Evolutionary conservation across 2,888 invertebrate genomes (phyloP), one percentile per base, ranked within the genome.

Genomic region (Idaea straminata): DNA sequence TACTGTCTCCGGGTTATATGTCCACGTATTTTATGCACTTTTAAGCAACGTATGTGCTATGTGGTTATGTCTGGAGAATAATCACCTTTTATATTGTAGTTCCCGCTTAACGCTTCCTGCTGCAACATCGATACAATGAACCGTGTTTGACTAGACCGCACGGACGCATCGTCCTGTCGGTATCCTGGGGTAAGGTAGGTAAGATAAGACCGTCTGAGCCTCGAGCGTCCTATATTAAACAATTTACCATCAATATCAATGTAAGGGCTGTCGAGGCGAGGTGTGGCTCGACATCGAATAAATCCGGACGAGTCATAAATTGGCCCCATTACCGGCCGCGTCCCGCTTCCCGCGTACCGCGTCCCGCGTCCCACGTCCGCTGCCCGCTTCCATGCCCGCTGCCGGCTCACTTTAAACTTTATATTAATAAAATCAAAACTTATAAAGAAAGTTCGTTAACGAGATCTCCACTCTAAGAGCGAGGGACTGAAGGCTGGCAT

Each of bases 391-490:
- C 36, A 6, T 10, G 35, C 62, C 7, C 63, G 62, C 15, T 63
- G 34, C 35, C 61, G 35, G 58, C 38, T 61, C 66, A 59, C 67
- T 68, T 64, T 64, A 63, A 64, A 61, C 59, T 63, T 25, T 47
- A 13, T 62, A 62, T 62, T 67, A 72, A 71, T 73, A 68, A 67
- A 75, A 71, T 70, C 68, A 69, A 71, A 76, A 75, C 72, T 77
- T 71, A 38, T 47, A 61, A 62, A 71, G 69, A 73, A 74, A 75
- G 70, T 74, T 75, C 58, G 64, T 60, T 70, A 77, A 75, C 74
- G 69, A 72, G 68, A 67, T 62, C 70, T 70, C 66, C 35, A 25
- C 25, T 2, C 25, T 3, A 25, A 25, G 25, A 25, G 25, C 25
- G 3, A 25, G 25, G 25, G 25, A 3, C 25, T 25, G 25, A 25